Base-by-base conservation (phyloP, 1,140 invertebrate species). In the Bombus picipes region DNA sequence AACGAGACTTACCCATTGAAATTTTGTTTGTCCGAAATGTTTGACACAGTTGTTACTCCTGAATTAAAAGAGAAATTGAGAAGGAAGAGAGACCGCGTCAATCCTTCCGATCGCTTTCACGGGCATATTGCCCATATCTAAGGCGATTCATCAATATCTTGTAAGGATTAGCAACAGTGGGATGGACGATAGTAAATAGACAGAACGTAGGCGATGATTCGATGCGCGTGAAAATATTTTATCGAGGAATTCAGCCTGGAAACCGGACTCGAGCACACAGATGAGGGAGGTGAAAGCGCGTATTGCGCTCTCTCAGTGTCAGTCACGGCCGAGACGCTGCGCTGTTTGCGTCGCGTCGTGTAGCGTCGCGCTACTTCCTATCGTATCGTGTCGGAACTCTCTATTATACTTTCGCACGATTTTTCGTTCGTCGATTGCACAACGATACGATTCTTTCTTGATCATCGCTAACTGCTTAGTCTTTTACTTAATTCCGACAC, bases 241-340 rank as follows among this genome's bases (percentile, higher is more conserved):
- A 78, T 59, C 47, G 81, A 32, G 8, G 34, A 71, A 43, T 41
- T 73, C 37, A 32, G 47, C 3, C 22, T 76, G 77, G 73, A 79
- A 80, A 87, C 75, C 81, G 76, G 86, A 77, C 86, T 74, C n/a
- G 81, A 65, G 22, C 10, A 34, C 10, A 25, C 47, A 88, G 89
- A 87, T 87, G 82, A 90, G 28, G 91, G 92, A 94, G 93, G 94
- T 95, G 94, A 95, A 95, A 95, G 94, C 94, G 93, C 92, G 91
- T 84, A 86, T 94, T 92, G 93, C 92, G 93, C 92, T 93, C 91
- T 78, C 81, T 68, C 81, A 91, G 93, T 93, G 92, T 93, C 94
- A 95, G 94, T 95, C 94, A 95, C 94, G 94, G 94, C 93, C 93
- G 94, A 94, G 91, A 92, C 94, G 37, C 32, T 62, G 57, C 94